A percentile compares a stretch with the other conserved stretches of the same genome.
phyloP scores from a whole-genome alignment of 2,797 vertebrate species.

The Melanotaenia trifasciata region DNA sequence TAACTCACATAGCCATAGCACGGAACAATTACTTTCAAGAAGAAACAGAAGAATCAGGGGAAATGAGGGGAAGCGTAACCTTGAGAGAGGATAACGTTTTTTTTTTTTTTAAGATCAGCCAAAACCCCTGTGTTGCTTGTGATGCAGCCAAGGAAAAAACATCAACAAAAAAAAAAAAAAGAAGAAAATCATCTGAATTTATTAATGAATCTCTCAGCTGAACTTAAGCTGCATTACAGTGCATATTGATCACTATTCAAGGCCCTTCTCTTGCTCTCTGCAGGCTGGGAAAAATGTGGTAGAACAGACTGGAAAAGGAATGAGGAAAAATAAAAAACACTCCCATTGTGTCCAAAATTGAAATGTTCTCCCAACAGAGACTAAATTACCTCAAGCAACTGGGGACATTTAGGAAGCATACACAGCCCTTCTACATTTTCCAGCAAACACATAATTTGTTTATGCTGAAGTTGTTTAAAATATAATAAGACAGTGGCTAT shows the following conservation, averaged over 20 bases:
- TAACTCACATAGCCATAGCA: constrained; percentile 66
- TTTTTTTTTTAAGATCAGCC: constrained; percentile 43
- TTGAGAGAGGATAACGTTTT: constrained; percentile 64
- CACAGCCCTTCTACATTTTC: constrained; percentile 37
- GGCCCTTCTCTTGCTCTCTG: constrained; percentile 38
- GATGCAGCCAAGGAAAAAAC: constrained; percentile 32
- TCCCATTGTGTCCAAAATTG: constrained; percentile 54
- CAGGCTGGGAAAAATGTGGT: constrained; percentile 27
- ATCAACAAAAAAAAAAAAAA: constrained; percentile 13
- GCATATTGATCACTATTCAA: constrained; percentile 61
- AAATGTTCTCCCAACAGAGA: constrained; percentile 50
- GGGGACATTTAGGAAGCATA: constrained; percentile 44
- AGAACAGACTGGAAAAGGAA: constrained; percentile 36
- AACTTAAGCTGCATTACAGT: constrained; percentile 54
- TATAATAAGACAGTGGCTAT: constrained; percentile 51
- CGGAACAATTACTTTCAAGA: constrained; percentile 74
- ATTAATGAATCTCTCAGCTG: constrained; percentile 63
- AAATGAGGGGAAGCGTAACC: constrained; percentile 67
- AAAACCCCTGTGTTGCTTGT: constrained; percentile 44
- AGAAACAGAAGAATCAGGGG: constrained; percentile 69
- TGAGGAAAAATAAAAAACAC: constrained; percentile 34
- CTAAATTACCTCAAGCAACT: constrained; percentile 59
- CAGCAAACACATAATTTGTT: constrained; percentile 58
- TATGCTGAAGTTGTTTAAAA: constrained; percentile 24
- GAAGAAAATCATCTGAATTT: constrained; percentile 37